phyloP scores from a whole-genome alignment of 1,140 invertebrate species.

The Pogonognathellus flavescens region DNA sequence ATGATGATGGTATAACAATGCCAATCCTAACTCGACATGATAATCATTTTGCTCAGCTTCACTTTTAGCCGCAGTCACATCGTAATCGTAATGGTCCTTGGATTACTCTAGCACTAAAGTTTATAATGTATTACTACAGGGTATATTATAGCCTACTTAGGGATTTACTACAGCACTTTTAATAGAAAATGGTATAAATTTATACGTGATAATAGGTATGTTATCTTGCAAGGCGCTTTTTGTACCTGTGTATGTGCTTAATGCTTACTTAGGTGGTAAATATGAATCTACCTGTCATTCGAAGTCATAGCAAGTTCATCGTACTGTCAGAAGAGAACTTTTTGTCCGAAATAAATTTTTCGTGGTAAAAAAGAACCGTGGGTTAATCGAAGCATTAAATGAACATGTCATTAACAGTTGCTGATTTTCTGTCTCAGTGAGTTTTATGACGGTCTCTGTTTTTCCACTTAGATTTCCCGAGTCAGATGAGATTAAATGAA shows the following conservation, averaged over 20 bases:
- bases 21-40: too few species aligned
- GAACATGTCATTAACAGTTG: constrained; percentile 67
- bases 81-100: constrained; percentile 2
- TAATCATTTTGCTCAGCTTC: background rate
- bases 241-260: background rate
- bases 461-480: constrained; percentile 51
- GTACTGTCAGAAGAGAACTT: constrained; percentile 52
- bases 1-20: too few species aligned
- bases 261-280: too few species aligned
- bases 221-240: background rate
- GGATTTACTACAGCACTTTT: too few species aligned
- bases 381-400: constrained; percentile 66
- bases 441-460: constrained; percentile 63
- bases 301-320: constrained; percentile 38
- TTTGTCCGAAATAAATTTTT: constrained; percentile 57
- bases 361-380: constrained; percentile 52
- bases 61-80: constrained; percentile 3
- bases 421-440: constrained; percentile 62
- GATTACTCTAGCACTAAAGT: background rate
- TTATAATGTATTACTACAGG: too few species aligned
- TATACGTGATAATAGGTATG: too few species aligned
- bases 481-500: constrained; percentile 50
- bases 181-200: too few species aligned
- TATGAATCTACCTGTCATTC: constrained; percentile 9
- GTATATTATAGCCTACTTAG: too few species aligned